These are phyloP conservation scores for Heliconius ethilla DNA, from an alignment of 2,888 invertebrate genomes.

Conservation along the genomic window DNA sequence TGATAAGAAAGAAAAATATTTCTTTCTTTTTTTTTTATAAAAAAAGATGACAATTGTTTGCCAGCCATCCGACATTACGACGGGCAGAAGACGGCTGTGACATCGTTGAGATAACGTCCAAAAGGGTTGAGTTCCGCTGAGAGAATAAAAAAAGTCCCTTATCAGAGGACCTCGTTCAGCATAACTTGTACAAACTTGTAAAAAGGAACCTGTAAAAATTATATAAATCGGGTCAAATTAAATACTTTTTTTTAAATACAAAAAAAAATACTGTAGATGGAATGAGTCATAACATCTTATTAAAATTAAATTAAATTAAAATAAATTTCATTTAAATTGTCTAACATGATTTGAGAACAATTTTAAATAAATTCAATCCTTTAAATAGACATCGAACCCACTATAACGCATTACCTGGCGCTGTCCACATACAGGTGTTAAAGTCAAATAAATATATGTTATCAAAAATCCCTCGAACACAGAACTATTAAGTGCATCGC, in stretches of 20 bases:
- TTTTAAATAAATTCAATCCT: no score
- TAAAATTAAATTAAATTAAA: no score
- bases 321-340: no score
- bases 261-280: neutral
- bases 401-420: neutral
- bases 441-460: neutral
- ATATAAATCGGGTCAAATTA: constrained; percentile 29
- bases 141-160: constrained; percentile 62
- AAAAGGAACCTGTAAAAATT: constrained; percentile 39
- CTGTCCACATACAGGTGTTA: neutral
- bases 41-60: constrained; percentile 45
- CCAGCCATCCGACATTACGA: constrained; percentile 58
- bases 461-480: neutral
- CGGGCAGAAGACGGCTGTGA: constrained; percentile 67
- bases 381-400: neutral
- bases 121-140: constrained; percentile 75
- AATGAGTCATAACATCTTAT: constrained; percentile 10
- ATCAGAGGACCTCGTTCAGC: constrained; percentile 57
- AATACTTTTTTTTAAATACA: constrained; percentile 7
- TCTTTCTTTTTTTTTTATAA: neutral
- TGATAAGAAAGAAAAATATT: neutral
- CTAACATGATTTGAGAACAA: no score
- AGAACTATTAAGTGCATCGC: constrained; percentile 37
- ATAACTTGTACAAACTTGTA: constrained; percentile 51
- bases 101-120: constrained; percentile 74